Evolutionary conservation across 2,888 invertebrate genomes (phyloP).

Genomic region (Spodoptera littoralis): DNA sequence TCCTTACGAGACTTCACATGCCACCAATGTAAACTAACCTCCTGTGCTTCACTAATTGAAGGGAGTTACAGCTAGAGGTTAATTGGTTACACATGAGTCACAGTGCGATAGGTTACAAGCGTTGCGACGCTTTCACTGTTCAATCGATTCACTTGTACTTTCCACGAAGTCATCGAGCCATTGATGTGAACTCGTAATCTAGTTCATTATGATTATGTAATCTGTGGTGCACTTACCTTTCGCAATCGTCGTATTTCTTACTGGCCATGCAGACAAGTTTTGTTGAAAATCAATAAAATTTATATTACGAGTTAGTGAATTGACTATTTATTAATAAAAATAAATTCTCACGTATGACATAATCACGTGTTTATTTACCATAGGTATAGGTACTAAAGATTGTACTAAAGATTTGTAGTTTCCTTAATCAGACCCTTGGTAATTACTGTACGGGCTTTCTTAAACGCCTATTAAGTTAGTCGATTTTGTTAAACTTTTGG

Average conservation of each 20-base stretch:
- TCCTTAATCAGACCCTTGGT: too few relatives aligned
- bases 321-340: too few relatives aligned
- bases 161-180: slow-evolving; percentile 40
- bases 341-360: too few relatives aligned
- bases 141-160: slow-evolving; percentile 64
- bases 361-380: too few relatives aligned
- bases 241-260: slow-evolving; percentile 15
- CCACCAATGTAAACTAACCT: slow-evolving; percentile 30
- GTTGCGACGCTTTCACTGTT: slow-evolving; percentile 65
- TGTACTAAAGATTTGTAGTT: too few relatives aligned
- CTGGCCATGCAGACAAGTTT: background rate
- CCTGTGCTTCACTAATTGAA: slow-evolving; percentile 16
- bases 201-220: slow-evolving; percentile 58
- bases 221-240: slow-evolving; percentile 24
- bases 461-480: too few relatives aligned
- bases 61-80: slow-evolving; percentile 14
- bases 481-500: too few relatives aligned
- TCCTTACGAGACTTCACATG: slow-evolving; percentile 30
- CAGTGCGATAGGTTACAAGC: slow-evolving; percentile 57
- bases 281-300: background rate
- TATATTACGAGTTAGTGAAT: too few relatives aligned
- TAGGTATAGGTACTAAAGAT: too few relatives aligned
- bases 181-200: slow-evolving; percentile 54
- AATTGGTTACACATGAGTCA: slow-evolving; percentile 53
- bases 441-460: too few relatives aligned